These are phyloP conservation scores for Copsychus sechellarum DNA, from an alignment of 2,113 vertebrate genomes.

Conservation along the genomic window DNA sequence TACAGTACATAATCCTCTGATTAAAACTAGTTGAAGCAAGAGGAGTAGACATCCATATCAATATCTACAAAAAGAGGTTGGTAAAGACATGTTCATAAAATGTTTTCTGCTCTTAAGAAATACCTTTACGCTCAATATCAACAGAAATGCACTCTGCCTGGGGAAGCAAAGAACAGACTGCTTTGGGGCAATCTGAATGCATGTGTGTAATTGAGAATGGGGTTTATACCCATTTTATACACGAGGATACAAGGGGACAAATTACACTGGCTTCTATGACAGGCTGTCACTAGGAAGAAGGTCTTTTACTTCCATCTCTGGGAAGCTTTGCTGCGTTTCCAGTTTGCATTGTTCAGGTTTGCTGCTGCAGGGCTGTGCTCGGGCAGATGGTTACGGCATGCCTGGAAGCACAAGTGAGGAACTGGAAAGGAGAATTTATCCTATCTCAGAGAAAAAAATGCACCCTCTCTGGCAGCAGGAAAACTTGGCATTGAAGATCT, in stretches of 20 bases:
- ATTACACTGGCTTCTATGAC: background rate
- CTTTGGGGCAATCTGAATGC: background rate
- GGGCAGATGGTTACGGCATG: background rate
- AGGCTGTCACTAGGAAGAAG: background rate
- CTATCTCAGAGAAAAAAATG: background rate
- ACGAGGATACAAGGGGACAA: background rate
- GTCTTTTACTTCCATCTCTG: background rate
- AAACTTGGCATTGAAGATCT: background rate
- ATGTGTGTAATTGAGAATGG: background rate
- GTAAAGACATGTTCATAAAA: background rate
- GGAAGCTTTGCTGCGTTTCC: background rate
- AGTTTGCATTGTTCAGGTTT: background rate
- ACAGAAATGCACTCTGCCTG: background rate
- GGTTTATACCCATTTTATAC: background rate
- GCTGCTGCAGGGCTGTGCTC: background rate
- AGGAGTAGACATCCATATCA: background rate
- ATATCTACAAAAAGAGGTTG: background rate
- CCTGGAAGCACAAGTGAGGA: slow-evolving; percentile 14
- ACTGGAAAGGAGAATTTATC: background rate
- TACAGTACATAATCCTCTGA: background rate
- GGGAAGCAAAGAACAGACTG: background rate
- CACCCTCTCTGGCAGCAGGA: background rate
- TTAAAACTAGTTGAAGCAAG: background rate
- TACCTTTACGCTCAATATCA: background rate
- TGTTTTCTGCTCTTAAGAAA: background rate